Base-by-base conservation (phyloP, 1,140 invertebrate genomes). In the Solenopsis fugax region DNA sequence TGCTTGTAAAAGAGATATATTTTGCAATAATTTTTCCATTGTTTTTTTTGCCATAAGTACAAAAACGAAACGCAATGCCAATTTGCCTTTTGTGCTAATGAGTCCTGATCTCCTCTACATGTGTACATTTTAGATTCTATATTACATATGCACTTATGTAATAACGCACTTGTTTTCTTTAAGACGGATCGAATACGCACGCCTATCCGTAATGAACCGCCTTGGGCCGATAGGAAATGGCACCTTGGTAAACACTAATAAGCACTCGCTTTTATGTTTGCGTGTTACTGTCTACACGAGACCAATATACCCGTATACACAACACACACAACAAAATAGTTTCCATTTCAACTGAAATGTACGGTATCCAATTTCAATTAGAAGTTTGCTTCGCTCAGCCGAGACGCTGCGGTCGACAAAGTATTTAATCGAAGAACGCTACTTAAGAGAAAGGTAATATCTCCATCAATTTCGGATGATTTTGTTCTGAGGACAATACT, bases 171-270 rank as follows among this genome's bases (percentile, higher is more conserved):
- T 29, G 1, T 24, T 72, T 48, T 56, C 48, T 37, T 41, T 12
- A 71, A 81, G 37, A 81, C n/a, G 18, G 21, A 72, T 72, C 41
- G 45, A 62, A 75, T 0, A 18, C 71, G 13, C 60, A 34, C 16
- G 12, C 77, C 18, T 50, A 54, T 37, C 9, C 71, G 71, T 90
- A 88, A 90, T 90, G 89, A 90, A 90, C 86, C 64, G 89, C 89
- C 89, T 64, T 72, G 48, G 86, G 89, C 89, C 50, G 87, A 90
- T 90, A 87, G 89, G 86, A 90, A 90, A 90, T 90, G 87, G 86
- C 58, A 48, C 24, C 75, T 77, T 6, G 41, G 89, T 82, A 90
- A 90, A 90, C 86, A 90, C 72, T 88, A 90, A 86, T 90, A 88
- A 90, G 78, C 86, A 90, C 77, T 62, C 76, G 67, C 21, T 29